phyloP scores from a whole-genome alignment of 2,113 vertebrate species.

The Phaethornis superciliosus region DNA sequence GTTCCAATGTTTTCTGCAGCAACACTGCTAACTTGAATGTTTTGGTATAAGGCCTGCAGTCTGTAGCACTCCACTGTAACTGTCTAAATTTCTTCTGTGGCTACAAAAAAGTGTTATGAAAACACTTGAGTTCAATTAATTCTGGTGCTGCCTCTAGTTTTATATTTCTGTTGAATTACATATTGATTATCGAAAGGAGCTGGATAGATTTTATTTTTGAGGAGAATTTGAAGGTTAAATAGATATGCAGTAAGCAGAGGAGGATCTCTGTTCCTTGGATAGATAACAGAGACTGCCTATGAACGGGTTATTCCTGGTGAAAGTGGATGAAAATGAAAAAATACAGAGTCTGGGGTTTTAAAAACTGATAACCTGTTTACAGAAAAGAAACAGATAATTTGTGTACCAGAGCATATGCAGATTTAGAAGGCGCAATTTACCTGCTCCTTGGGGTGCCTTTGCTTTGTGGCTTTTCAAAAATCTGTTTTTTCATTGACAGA shows the following conservation, averaged over 20 bases:
- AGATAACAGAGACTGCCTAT: background rate
- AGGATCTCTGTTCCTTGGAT: background rate
- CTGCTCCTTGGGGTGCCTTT: background rate
- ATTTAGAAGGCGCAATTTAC: background rate
- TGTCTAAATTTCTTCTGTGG: background rate
- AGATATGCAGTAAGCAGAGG: background rate
- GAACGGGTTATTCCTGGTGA: background rate
- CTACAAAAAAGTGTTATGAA: background rate
- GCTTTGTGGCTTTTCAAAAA: background rate
- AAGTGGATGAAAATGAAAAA: background rate
- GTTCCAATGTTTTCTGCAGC: background rate
- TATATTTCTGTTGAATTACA: background rate
- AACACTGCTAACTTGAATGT: background rate
- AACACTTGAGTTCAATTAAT: constrained; percentile 19
- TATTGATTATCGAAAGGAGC: background rate
- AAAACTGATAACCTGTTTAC: background rate
- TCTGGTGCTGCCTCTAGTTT: background rate
- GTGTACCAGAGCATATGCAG: background rate
- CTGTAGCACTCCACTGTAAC: background rate
- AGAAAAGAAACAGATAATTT: background rate
- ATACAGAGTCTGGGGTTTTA: background rate
- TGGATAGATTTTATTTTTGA: background rate
- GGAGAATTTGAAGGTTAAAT: background rate
- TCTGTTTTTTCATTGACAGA: background rate
- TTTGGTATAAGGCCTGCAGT: background rate